Percentiles rank a stretch among this genome's conserved stretches.
These are phyloP conservation scores for Diploscapter pachys DNA, from an alignment of 1,140 invertebrate genomes.

Conservation along the genomic window DNA sequence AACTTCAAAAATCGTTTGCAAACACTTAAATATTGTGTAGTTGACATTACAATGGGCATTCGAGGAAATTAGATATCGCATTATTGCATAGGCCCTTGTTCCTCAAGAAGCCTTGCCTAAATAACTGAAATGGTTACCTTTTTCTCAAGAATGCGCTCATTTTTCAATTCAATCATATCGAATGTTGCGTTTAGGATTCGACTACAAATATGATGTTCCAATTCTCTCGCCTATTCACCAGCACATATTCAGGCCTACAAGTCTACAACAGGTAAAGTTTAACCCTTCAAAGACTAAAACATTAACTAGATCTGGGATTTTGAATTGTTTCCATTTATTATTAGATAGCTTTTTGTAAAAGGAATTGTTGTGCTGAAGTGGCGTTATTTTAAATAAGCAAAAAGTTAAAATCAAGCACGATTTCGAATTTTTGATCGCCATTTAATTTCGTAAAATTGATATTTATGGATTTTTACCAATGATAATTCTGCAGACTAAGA, in stretches of 20 bases:
- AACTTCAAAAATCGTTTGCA: no score
- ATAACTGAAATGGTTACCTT: no score
- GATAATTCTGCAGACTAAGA: no score
- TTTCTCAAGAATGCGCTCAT: no score
- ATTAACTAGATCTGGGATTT: neutral
- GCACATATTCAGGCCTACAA: constrained; percentile 32
- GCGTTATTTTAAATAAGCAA: neutral
- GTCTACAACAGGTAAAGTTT: constrained; percentile 27
- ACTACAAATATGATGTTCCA: constrained; percentile 18
- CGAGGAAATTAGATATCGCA: no score
- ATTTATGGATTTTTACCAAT: no score
- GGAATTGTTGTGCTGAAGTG: neutral
- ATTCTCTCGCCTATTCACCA: constrained; percentile 34
- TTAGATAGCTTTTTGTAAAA: neutral
- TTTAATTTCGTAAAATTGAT: neutral
- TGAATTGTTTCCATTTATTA: neutral
- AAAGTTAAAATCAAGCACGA: constrained; percentile 14
- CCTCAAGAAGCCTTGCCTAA: no score
- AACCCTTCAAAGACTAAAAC: neutral
- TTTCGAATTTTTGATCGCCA: constrained; percentile 4
- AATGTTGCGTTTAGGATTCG: no score
- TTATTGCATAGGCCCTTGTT: no score
- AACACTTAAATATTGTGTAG: no score
- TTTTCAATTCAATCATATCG: no score
- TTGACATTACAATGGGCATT: no score